Evolutionary conservation across 2,888 invertebrate species (phyloP).

Genomic region (Empis livida): DNA sequence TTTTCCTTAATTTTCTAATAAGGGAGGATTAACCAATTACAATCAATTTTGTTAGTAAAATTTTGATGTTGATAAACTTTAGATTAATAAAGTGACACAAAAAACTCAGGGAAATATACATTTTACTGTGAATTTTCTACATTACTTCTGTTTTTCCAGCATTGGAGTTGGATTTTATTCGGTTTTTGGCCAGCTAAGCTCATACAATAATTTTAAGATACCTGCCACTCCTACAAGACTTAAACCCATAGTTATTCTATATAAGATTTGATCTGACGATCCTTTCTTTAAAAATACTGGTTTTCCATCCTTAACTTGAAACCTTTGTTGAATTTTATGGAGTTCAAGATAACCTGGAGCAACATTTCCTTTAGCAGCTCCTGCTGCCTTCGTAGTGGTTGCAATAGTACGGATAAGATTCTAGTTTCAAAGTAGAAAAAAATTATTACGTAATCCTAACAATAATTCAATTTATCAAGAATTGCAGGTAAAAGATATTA

Average conservation of each 20-base stretch:
- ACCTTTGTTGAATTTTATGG: conserved; percentile 19
- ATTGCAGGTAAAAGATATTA: neutral
- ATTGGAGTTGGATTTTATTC: neutral
- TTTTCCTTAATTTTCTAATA: too few relatives aligned
- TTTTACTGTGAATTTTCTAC: conserved; percentile 11
- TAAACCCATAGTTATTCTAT: conserved; percentile 30
- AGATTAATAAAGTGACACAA: too few relatives aligned
- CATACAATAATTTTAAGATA: conserved; percentile 26
- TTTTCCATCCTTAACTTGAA: conserved; percentile 35
- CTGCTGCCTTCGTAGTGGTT: conserved; percentile 20
- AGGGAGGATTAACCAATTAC: too few relatives aligned
- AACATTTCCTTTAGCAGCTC: conserved; percentile 20
- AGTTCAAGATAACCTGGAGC: conserved; percentile 27
- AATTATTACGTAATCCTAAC: neutral
- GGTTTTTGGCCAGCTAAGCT: conserved; percentile 17
- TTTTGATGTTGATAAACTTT: too few relatives aligned
- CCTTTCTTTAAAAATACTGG: conserved; percentile 42
- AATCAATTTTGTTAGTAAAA: too few relatives aligned
- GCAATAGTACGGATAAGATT: conserved; percentile 29
- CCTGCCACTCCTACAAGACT: conserved; percentile 27
- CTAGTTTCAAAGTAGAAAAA: conserved; percentile 13
- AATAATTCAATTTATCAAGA: too few relatives aligned
- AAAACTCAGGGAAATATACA: neutral
- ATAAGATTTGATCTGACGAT: conserved; percentile 35
- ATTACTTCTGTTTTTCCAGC: conserved; percentile 8